Percentiles rank a stretch among this genome's conserved stretches.
Evolutionary conservation across 2,888 invertebrate genomes (phyloP).

Genomic region (Thecophora atra): DNA sequence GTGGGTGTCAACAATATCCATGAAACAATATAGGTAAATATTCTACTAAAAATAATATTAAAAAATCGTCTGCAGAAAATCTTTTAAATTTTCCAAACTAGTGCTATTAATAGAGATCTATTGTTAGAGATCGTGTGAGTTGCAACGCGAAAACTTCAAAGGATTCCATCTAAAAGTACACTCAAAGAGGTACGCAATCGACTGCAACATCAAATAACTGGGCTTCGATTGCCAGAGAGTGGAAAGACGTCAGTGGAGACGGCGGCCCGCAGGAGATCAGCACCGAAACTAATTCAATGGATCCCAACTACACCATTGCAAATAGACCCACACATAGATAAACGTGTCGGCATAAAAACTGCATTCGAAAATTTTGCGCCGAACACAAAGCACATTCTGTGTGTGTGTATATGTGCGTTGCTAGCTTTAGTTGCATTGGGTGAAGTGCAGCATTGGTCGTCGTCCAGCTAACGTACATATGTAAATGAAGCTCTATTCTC

Average conservation of each 20-base stretch:
- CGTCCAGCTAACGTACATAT: slow-evolving; percentile 18
- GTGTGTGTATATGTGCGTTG: slow-evolving; percentile 17
- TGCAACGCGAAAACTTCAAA: too few species aligned
- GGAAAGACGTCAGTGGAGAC: neutral
- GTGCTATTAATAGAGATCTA: too few species aligned
- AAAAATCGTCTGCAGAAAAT: too few species aligned
- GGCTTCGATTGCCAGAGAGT: neutral
- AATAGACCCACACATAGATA: slow-evolving; percentile 32
- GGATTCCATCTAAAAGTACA: too few species aligned
- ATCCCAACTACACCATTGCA: slow-evolving; percentile 22
- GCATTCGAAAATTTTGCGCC: slow-evolving; percentile 24
- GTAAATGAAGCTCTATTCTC: slow-evolving; percentile 20
- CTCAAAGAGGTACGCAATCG: neutral
- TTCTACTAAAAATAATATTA: too few species aligned
- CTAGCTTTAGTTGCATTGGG: slow-evolving; percentile 25
- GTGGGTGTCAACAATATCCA: too few species aligned
- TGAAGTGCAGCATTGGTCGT: slow-evolving; percentile 17
- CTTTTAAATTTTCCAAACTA: too few species aligned
- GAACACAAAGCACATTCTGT: slow-evolving; percentile 8
- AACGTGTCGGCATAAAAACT: slow-evolving; percentile 10
- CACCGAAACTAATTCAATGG: neutral
- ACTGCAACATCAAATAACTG: neutral
- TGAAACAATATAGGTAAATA: too few species aligned
- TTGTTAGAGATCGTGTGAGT: too few species aligned
- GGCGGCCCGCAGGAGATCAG: neutral